Percentiles rank a stretch among this genome's conserved stretches.
Conservation (phyloP, 1,140 invertebrate genomes). For the honey bee (Apis mellifera) region DNA sequence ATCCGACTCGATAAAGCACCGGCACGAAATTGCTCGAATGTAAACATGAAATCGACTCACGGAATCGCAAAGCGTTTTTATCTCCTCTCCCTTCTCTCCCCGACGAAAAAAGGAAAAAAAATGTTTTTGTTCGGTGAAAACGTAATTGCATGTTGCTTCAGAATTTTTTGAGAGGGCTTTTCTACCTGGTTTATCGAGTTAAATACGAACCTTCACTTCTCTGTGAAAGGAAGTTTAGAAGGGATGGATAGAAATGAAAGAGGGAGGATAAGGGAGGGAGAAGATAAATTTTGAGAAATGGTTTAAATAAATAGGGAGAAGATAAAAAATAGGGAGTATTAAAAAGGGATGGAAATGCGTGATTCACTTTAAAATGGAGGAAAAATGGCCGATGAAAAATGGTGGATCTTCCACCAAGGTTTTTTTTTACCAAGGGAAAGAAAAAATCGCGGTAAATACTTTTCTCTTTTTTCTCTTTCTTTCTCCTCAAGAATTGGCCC, state of each 20-base stretch:
- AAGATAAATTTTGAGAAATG: not conserved
- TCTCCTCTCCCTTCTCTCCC: not conserved
- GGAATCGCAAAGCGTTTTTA: no score
- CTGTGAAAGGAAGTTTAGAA: not conserved
- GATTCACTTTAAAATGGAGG: not conserved
- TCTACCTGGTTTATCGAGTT: not conserved
- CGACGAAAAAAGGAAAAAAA: constrained; percentile 25
- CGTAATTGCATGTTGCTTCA: constrained; percentile 24
- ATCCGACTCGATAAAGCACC: constrained; percentile 12
- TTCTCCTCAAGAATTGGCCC: not conserved
- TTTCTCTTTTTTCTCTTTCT: not conserved
- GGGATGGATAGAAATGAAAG: not conserved
- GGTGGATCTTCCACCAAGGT: not conserved
- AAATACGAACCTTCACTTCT: not conserved
- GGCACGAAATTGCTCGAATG: constrained; percentile 7
- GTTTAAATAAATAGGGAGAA: not conserved
- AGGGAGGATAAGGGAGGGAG: no score
- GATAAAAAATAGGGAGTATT: not conserved
- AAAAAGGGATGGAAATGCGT: not conserved
- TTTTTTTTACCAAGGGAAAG: no score
- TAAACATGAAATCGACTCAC: constrained; percentile 28
- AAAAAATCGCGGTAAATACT: no score
- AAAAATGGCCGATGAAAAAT: not conserved
- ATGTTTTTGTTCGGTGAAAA: constrained; percentile 6
- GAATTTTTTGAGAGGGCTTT: constrained; percentile 17